phyloP scores from a whole-genome alignment of 2,113 vertebrate genomes.

The Muntiacus reevesi region DNA sequence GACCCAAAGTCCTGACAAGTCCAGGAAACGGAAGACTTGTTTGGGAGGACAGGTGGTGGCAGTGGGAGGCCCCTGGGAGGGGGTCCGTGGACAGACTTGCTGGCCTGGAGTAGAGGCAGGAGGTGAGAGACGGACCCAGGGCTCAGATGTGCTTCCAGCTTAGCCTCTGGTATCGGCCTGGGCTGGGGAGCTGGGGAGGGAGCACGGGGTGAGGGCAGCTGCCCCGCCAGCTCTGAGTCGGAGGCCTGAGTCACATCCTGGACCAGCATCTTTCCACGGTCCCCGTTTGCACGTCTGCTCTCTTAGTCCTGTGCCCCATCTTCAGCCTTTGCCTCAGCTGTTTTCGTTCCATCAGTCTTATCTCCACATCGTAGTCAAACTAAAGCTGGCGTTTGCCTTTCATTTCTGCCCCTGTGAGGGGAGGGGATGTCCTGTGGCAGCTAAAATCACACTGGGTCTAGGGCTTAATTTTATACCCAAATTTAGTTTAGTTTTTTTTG shows the following conservation, averaged over 20 bases:
- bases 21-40: background rate
- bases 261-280: background rate
- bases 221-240: background rate
- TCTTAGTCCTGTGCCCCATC: background rate
- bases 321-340: background rate
- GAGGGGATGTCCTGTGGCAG: background rate
- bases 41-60: background rate
- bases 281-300: background rate
- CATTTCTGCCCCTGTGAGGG: background rate
- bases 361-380: background rate
- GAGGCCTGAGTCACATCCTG: background rate
- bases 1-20: background rate
- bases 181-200: rapidly evolving
- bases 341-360: background rate
- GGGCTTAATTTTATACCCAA: background rate
- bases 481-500: background rate
- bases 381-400: background rate
- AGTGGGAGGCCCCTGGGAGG: background rate
- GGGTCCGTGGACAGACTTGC: background rate
- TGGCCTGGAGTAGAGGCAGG: background rate
- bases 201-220: background rate
- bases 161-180: background rate
- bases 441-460: background rate
- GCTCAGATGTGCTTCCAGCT: background rate
- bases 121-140: background rate